Percentiles rank a stretch among this genome's conserved stretches.
Conservation (phyloP, 2,888 invertebrate species). For the Iselma pallidipennis region DNA sequence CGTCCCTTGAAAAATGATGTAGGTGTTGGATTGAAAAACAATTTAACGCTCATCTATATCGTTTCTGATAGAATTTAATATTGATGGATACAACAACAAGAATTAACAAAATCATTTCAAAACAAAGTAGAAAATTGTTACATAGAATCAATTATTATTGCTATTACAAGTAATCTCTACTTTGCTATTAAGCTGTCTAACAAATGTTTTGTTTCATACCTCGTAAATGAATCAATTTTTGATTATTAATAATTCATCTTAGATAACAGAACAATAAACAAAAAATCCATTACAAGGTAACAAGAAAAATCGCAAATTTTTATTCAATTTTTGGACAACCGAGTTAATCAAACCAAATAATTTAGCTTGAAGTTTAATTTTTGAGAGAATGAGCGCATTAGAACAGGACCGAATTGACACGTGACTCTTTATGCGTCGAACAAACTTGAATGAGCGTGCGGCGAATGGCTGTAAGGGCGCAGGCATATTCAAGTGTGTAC, state of each 20-base stretch:
- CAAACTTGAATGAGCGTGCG: too few relatives aligned
- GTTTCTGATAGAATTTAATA: not conserved
- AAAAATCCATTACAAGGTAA: not conserved
- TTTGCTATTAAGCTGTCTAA: not conserved
- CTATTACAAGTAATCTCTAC: not conserved
- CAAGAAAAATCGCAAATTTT: not conserved
- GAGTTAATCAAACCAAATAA: too few relatives aligned
- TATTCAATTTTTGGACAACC: too few relatives aligned
- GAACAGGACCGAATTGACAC: too few relatives aligned
- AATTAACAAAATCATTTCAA: not conserved
- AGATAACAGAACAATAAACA: too few relatives aligned
- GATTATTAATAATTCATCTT: not conserved
- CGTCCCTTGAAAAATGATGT: not conserved
- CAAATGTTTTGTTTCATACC: not conserved
- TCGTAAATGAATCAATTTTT: not conserved
- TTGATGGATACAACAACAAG: not conserved
- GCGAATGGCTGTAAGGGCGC: too few relatives aligned
- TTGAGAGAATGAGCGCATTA: too few relatives aligned
- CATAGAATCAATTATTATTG: not conserved
- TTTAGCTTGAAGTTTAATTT: too few relatives aligned
- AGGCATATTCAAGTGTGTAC: too few relatives aligned
- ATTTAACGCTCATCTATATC: not conserved
- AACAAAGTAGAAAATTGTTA: not conserved
- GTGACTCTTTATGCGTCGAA: too few relatives aligned
- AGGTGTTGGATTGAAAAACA: not conserved